Evolutionary conservation across 2,888 invertebrate genomes (phyloP).

Genomic region (Oxyscelio sp.): DNA sequence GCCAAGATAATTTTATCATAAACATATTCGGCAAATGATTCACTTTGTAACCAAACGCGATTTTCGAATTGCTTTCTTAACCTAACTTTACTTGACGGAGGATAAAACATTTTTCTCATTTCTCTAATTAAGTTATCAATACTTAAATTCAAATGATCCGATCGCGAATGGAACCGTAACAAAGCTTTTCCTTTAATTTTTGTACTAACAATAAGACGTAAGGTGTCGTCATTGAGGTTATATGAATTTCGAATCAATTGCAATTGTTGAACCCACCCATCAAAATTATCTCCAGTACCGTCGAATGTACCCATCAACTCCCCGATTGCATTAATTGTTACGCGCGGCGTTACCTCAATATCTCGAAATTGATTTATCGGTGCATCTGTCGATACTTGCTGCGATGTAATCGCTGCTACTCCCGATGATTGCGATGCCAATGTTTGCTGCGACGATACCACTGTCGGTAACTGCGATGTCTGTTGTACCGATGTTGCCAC

Average conservation of each 20-base stretch:
- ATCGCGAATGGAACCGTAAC: slow-evolving; percentile 38
- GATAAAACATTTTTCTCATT: slow-evolving; percentile 30
- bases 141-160: slow-evolving; percentile 17
- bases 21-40: slow-evolving; percentile 40
- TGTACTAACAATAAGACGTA: slow-evolving; percentile 29
- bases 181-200: slow-evolving; percentile 35
- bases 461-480: not conserved
- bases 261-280: slow-evolving; percentile 39
- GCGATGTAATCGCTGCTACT: not conserved
- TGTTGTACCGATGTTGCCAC: not conserved
- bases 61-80: slow-evolving; percentile 41
- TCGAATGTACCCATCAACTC: slow-evolving; percentile 42
- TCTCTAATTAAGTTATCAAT: slow-evolving; percentile 29
- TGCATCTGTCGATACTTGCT: not conserved
- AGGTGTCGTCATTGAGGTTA: slow-evolving; percentile 26
- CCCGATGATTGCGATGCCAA: not conserved
- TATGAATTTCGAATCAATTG: slow-evolving; percentile 28
- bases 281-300: slow-evolving; percentile 41
- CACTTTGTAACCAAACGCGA: slow-evolving; percentile 29
- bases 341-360: slow-evolving; percentile 4
- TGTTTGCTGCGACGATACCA: too few species aligned
- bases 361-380: not conserved
- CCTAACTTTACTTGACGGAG: slow-evolving; percentile 29
- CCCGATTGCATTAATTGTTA: slow-evolving; percentile 9
- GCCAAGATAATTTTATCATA: slow-evolving; percentile 48